A percentile compares a stretch with the other conserved stretches of the same genome.
Conservation (phyloP, 2,113 vertebrate genomes). For the Dendrocopos noguchii region DNA sequence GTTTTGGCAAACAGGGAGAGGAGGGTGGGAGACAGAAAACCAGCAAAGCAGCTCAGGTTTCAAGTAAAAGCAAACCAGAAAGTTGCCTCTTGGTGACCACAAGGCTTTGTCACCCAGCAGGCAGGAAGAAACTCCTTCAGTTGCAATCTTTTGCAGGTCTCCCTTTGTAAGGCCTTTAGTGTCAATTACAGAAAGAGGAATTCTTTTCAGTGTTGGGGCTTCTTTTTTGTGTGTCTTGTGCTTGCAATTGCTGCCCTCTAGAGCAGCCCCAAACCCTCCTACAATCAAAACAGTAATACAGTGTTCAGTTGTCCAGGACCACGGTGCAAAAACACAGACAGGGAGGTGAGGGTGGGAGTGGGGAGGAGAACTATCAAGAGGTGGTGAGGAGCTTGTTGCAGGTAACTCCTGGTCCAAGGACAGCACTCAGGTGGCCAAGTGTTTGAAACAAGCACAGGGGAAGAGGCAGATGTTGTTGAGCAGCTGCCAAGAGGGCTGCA, state of each 20-base stretch:
- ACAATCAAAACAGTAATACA: not conserved
- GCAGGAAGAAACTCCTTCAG: not conserved
- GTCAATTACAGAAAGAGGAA: not conserved
- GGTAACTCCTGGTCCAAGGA: not conserved
- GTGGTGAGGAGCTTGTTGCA: not conserved
- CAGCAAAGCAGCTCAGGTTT: not conserved
- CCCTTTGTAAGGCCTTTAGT: constrained; percentile 54
- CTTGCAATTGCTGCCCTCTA: not conserved
- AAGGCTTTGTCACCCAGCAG: not conserved
- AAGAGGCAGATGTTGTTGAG: constrained; percentile 12
- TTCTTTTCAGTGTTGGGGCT: not conserved
- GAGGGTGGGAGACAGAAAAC: not conserved
- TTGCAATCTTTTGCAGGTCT: constrained; percentile 47
- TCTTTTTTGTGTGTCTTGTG: not conserved
- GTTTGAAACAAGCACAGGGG: constrained; percentile 41
- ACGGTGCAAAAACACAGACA: constrained; percentile 40
- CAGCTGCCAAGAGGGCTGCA: not conserved
- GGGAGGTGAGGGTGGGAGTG: not conserved
- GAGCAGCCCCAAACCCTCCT: constrained; percentile 22
- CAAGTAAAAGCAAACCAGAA: not conserved
- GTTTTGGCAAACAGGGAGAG: not conserved
- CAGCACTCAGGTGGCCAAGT: not conserved
- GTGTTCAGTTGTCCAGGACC: constrained; percentile 25
- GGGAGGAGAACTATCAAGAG: not conserved
- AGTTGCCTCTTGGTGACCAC: not conserved